Conservation (phyloP, 2,797 vertebrate genomes). For the Rhinichthys osculus region DNA sequence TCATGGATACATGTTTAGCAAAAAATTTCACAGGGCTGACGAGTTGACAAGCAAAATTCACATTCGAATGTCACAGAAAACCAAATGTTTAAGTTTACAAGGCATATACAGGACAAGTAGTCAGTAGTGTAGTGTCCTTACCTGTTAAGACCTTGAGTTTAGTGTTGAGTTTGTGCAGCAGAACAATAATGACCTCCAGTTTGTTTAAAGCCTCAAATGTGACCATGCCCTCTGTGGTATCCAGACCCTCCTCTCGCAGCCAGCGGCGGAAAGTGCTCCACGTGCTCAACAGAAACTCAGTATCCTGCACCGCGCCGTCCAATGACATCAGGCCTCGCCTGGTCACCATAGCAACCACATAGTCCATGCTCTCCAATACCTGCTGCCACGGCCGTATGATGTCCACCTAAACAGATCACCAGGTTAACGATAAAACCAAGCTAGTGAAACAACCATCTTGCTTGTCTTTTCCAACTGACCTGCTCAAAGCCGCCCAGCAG, state of each 20-base stretch:
- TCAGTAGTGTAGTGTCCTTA: constrained; percentile 47
- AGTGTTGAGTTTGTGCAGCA: constrained; percentile 91
- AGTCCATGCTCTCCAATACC: constrained; percentile 88
- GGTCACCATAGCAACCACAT: constrained; percentile 82
- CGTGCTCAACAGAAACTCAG: constrained; percentile 88
- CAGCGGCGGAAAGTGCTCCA: constrained; percentile 92
- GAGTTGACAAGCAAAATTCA: neutral
- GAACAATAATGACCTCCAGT: constrained; percentile 89
- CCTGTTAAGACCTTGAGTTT: constrained; percentile 88
- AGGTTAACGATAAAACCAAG: neutral
- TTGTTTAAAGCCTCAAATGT: constrained; percentile 89
- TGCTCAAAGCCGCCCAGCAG: constrained; percentile 97
- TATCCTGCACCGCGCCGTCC: constrained; percentile 86
- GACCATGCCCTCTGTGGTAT: constrained; percentile 79
- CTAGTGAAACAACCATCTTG: neutral
- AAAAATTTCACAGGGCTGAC: neutral
- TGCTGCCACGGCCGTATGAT: constrained; percentile 91
- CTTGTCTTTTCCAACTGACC: constrained; percentile 69
- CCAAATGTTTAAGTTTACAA: neutral
- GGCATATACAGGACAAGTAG: neutral
- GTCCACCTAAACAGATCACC: constrained; percentile 82
- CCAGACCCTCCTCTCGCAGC: constrained; percentile 82
- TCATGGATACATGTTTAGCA: neutral
- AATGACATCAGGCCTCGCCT: constrained; percentile 88
- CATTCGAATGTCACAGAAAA: neutral